Evolutionary conservation across 2,888 invertebrate genomes (phyloP), one percentile per base, ranked within the genome.

Genomic region (Caenorhabditis zanzibari): DNA sequence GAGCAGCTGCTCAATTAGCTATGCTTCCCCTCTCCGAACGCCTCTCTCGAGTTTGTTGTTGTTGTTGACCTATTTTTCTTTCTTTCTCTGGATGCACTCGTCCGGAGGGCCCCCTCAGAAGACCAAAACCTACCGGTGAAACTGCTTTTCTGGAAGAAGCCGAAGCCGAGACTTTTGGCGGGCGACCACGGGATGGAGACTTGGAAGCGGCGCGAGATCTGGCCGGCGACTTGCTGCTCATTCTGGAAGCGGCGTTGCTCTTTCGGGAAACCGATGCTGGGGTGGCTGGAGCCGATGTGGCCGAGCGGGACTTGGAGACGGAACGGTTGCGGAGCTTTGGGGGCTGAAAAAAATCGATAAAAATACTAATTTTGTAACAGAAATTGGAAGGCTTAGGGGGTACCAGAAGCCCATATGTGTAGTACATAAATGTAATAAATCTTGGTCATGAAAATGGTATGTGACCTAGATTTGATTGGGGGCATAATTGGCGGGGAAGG

Each of bases 1-100:
- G 19, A 77, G 63, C 77, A 77, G 77, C 77, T 77, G 77, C 77
- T 77, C 77, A 77, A 77, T 77, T 71, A 77, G 71, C 77, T 52
- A 77, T 71, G 61, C 59, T 69, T 41, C 47, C 47, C 19, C 26
- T 19, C 49, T 7, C 49, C 49, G 47, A 47, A 14, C 22, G 12
- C 14, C 35, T 22, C 49, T 56, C 38, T 61, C 47, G 32, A 49
- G 72, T 56, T 63, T 75, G 64, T 75, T 75, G 75, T 75, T 75
- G 74, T 64, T 54, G 68, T 59, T 76, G 63, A 74, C 74, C 41
- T 47, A n/a, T n/a, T n/a, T 73, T 61, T 38, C 54, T 61, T 14
- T 22, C 69, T 77, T 49, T 71, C 76, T 52, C 19, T 19, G 19
- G 5, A 19, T 19, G 44, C 44, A 44, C 19, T 49, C 22, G 0